Base-by-base conservation (phyloP, 2,888 invertebrate genomes). In the Melitaea athalia region DNA sequence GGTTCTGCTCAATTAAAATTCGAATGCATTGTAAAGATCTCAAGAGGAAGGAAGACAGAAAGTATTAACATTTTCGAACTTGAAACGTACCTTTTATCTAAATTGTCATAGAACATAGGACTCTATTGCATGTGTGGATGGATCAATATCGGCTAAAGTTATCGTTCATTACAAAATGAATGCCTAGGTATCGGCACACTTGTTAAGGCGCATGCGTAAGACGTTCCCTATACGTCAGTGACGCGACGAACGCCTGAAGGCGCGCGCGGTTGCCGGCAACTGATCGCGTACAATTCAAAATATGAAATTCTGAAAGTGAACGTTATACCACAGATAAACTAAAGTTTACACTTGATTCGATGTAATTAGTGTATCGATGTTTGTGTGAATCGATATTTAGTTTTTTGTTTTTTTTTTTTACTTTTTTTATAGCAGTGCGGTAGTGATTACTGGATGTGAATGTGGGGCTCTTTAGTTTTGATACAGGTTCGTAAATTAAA, bases 81-180 rank as follows among this genome's bases (percentile, higher is more conserved):
- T 79, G 72, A 74, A 78, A 78, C 78, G 79, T 81, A 82, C 83
- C 83, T 82, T 83, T 81, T 83, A 75, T 71, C 67, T 53, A 3
- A 5, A 17, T 14, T n/a, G 47, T 10, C 69, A 70, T 59, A 5
- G 49, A 38, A 84, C 77, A 75, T 47, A 67, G 17, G 33, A 70
- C 78, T 70, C 67, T 81, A 76, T 38, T 0, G 0, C 33, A 78
- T 80, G 74, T 73, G 77, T 70, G 17, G 57, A 75, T 68, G 73
- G 78, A 33, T 42, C 14, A 55, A 47, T 68, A 63, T 64, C 69
- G 70, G 49, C 50, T 47, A 50, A 24, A 64, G 60, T 77, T 84
- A 82, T 81, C 83, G 85, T 88, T 85, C 84, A 87, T 88, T 87
- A 85, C 85, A 84, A 84, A 84, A 85, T 85, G 84, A 85, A 88